Percentiles rank a stretch among this genome's conserved stretches.
Evolutionary conservation across 2,113 vertebrate species (phyloP).

Genomic region (Enhydra lutris): DNA sequence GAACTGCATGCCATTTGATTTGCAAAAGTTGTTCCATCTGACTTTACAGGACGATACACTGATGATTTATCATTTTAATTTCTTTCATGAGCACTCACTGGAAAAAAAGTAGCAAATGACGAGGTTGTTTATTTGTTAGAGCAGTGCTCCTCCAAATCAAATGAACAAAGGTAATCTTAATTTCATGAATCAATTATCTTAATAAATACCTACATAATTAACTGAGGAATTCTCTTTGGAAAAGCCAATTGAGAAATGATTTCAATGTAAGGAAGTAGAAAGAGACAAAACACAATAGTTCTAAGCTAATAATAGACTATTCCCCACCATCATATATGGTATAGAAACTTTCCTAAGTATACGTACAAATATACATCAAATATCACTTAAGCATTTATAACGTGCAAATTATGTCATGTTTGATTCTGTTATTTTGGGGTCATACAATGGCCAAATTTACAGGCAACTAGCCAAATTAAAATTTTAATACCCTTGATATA

Average conservation of each 20-base stretch:
- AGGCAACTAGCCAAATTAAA: neutral
- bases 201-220: constrained; percentile 62
- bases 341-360: neutral
- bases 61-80: constrained; percentile 63
- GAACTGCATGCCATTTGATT: constrained; percentile 40
- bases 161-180: constrained; percentile 64
- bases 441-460: neutral
- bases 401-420: neutral
- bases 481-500: neutral
- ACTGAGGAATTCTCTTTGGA: constrained; percentile 41
- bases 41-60: constrained; percentile 27
- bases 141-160: constrained; percentile 36
- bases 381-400: neutral
- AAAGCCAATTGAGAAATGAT: constrained; percentile 12
- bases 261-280: neutral
- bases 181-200: constrained; percentile 64
- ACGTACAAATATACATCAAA: neutral
- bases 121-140: constrained; percentile 53
- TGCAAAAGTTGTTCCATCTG: constrained; percentile 26
- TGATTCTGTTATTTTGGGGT: neutral
- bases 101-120: constrained; percentile 33
- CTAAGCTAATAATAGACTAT: neutral
- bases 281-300: neutral
- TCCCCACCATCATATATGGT: neutral
- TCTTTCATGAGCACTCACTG: constrained; percentile 61